Conservation (phyloP, 2,888 invertebrate species). For the Cephus nigrinus region DNA sequence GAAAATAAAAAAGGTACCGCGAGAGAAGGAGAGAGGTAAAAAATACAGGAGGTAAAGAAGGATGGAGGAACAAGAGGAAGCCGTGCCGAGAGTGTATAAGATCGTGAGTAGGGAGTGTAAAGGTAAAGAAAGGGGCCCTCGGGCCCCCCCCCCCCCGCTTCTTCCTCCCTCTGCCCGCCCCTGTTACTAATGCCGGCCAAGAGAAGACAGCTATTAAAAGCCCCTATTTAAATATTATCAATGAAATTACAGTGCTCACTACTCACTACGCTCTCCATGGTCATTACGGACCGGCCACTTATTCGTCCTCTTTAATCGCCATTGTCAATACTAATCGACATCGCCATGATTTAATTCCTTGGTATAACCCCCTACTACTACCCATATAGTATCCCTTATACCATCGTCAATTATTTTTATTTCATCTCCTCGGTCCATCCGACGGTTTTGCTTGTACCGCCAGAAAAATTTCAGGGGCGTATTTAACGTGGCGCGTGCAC, state of each 20-base stretch:
- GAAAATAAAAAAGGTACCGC: constrained; percentile 21
- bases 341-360: constrained; percentile 59
- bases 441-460: background rate
- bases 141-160: constrained; percentile 25
- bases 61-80: background rate
- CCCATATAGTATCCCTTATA: background rate
- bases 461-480: background rate
- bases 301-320: constrained; percentile 55
- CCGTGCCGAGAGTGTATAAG: background rate
- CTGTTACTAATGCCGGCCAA: constrained; percentile 27
- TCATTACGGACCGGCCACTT: constrained; percentile 44
- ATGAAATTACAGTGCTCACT: constrained; percentile 57
- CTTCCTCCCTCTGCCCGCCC: background rate
- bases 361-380: background rate
- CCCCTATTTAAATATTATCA: constrained; percentile 64
- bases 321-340: constrained; percentile 60
- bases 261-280: constrained; percentile 33
- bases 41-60: constrained; percentile 15
- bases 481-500: background rate
- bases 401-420: background rate
- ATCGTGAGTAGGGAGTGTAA: background rate
- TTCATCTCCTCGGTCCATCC: background rate
- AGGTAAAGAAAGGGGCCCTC: constrained; percentile 15
- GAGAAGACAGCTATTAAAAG: constrained; percentile 56
- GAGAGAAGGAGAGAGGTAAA: constrained; percentile 14